Conservation (phyloP, 2,888 invertebrate genomes). For the Tiliacea citrago region DNA sequence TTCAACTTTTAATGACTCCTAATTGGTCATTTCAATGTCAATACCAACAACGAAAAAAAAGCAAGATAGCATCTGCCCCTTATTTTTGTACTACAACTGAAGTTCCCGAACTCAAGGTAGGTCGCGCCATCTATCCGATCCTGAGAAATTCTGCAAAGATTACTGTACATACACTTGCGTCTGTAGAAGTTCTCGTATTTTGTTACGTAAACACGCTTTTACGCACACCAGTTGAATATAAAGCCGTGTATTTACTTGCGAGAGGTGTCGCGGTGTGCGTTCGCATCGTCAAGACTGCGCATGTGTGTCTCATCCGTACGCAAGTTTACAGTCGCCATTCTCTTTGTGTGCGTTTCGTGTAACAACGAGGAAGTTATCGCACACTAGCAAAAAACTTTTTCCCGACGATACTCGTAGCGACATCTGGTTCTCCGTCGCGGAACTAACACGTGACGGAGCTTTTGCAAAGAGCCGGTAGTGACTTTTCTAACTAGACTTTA, state of each 20-base stretch:
- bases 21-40: slow-evolving; percentile 57
- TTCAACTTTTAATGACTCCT: slow-evolving; percentile 40
- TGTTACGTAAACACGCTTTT: slow-evolving; percentile 66
- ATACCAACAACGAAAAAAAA: slow-evolving; percentile 40
- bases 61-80: slow-evolving; percentile 47
- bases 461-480: slow-evolving; percentile 75
- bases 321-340: slow-evolving; percentile 62
- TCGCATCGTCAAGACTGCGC: slow-evolving; percentile 61
- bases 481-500: slow-evolving; percentile 58
- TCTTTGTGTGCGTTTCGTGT: slow-evolving; percentile 68
- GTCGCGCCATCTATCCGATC: slow-evolving; percentile 80
- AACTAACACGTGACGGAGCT: slow-evolving; percentile 72
- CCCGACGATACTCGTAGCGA: slow-evolving; percentile 79
- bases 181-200: slow-evolving; percentile 67
- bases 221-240: slow-evolving; percentile 65
- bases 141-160: slow-evolving; percentile 62
- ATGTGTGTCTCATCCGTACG: slow-evolving; percentile 70
- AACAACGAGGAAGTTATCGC: slow-evolving; percentile 71
- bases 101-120: slow-evolving; percentile 36
- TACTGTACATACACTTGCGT: slow-evolving; percentile 59
- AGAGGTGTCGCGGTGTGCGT: slow-evolving; percentile 60
- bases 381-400: slow-evolving; percentile 76
- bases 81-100: slow-evolving; percentile 24
- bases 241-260: slow-evolving; percentile 64
- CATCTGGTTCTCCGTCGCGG: slow-evolving; percentile 78